A percentile compares a stretch with the other conserved stretches of the same genome.
Evolutionary conservation across 2,797 vertebrate species (phyloP).

Genomic region (Capromys pilorides): DNA sequence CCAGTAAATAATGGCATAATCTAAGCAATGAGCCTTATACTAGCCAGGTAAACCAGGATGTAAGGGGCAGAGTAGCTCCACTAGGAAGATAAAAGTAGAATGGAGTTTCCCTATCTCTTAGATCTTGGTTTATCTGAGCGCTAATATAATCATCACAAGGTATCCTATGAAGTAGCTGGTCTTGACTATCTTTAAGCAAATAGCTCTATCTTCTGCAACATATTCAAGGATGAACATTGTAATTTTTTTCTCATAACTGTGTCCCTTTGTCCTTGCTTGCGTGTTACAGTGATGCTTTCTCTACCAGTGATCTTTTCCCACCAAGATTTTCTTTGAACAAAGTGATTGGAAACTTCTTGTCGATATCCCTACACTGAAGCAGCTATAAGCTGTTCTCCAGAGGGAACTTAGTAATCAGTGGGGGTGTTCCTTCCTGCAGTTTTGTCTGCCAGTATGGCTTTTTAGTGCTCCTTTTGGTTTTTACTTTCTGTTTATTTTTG

Average conservation of each 20-base stretch:
- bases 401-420: not conserved
- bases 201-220: not conserved
- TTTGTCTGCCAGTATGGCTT: not conserved
- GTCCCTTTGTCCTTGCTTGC: not conserved
- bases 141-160: not conserved
- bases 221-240: not conserved
- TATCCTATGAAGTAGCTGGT: not conserved
- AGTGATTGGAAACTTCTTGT: not conserved
- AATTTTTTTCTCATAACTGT: not conserved
- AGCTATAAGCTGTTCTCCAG: not conserved
- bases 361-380: not conserved
- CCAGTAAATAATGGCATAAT: not conserved
- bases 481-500: conserved; percentile 59
- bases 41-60: not conserved
- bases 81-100: not conserved
- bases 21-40: not conserved
- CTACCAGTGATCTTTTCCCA: not conserved
- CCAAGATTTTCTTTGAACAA: not conserved
- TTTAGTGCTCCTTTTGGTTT: conserved; percentile 36
- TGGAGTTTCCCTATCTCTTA: not conserved
- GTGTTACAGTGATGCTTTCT: not conserved
- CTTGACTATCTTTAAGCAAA: not conserved
- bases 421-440: not conserved
- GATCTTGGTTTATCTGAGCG: not conserved
- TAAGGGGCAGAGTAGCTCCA: not conserved